A percentile compares a stretch with the other conserved stretches of the same genome.
Evolutionary conservation across 2,888 invertebrate genomes (phyloP).

Genomic region (Spatulosminthurus flaviceps): DNA sequence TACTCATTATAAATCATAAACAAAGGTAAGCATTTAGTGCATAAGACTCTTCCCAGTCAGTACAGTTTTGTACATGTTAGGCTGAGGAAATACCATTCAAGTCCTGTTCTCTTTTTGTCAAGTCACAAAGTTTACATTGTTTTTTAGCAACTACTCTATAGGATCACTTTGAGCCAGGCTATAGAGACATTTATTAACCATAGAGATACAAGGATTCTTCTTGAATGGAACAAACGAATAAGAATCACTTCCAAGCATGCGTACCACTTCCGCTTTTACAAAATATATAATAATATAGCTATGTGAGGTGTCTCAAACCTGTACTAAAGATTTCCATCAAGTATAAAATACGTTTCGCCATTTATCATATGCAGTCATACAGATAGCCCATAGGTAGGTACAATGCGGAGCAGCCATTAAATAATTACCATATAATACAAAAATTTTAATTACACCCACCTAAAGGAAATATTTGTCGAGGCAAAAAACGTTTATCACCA

Average conservation of each 20-base stretch:
- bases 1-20: too few species aligned
- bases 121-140: constrained; percentile 16
- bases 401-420: background rate
- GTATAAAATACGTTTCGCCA: background rate
- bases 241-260: background rate
- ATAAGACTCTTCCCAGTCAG: too few species aligned
- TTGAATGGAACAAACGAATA: constrained; percentile 7
- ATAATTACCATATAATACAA: background rate
- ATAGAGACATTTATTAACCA: too few species aligned
- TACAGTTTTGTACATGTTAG: background rate
- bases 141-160: background rate
- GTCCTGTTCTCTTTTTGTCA: constrained; percentile 16
- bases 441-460: constrained; percentile 13
- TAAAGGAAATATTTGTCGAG: constrained; percentile 16
- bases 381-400: too few species aligned
- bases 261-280: background rate
- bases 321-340: too few species aligned
- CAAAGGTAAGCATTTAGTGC: too few species aligned
- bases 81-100: background rate
- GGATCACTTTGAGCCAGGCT: too few species aligned
- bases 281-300: too few species aligned
- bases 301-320: too few species aligned
- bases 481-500: background rate
- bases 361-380: too few species aligned
- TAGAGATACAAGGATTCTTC: background rate